These are phyloP conservation scores for Popillia japonica DNA, from an alignment of 1,140 invertebrate genomes.

Conservation along the genomic window DNA sequence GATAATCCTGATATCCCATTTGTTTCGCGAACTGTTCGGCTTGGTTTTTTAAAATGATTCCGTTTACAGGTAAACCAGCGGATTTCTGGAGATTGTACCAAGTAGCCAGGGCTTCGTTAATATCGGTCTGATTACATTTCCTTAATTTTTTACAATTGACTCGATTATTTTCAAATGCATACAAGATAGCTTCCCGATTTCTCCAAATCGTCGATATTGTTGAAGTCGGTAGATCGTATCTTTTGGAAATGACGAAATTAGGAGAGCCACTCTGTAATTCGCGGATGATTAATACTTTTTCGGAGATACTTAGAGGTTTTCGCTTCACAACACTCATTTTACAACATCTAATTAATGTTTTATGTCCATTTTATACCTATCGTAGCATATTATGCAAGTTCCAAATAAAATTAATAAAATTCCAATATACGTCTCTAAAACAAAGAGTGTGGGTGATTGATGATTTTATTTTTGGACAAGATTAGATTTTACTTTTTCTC, in stretches of 20 bases:
- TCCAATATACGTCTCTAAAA: constrained; percentile 51
- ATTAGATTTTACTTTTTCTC: constrained; percentile 59
- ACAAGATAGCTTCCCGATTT: neutral
- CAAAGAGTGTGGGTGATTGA: constrained; percentile 39
- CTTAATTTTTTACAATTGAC: neutral
- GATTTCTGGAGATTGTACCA: neutral
- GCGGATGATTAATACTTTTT: constrained; percentile 2
- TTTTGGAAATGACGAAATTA: neutral
- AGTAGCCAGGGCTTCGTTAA: neutral
- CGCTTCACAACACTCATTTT: neutral
- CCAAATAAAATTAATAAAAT: constrained; percentile 50
- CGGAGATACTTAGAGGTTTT: neutral
- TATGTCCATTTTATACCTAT: constrained; percentile 44
- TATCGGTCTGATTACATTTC: neutral
- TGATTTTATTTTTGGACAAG: neutral
- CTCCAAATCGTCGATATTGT: constrained; percentile 4
- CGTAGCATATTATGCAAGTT: constrained; percentile 51
- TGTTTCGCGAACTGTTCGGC: neutral
- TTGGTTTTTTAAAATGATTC: neutral
- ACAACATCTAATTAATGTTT: neutral
- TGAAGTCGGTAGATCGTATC: neutral
- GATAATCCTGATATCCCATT: neutral
- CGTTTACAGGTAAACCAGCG: neutral
- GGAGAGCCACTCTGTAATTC: neutral
- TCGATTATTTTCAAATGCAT: neutral